Evolutionary conservation across 92 coral and sea anemone species (phyloP), one percentile per base, ranked within the genome.

Genomic region (Paramuricea clavata): DNA sequence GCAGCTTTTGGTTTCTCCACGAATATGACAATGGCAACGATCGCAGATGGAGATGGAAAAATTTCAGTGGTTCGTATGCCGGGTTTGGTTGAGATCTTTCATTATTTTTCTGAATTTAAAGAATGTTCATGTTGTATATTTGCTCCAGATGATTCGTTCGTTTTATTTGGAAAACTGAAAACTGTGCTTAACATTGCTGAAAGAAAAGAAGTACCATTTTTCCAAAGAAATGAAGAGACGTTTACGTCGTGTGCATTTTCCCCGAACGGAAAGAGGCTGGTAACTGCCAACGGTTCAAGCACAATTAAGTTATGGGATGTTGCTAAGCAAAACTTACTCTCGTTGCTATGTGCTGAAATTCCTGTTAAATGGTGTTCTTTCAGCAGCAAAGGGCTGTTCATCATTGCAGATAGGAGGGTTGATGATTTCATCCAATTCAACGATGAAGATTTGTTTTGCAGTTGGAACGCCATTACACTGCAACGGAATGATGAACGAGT

Each of bases 141-240:
- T 65, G 72, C 39, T 28, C 72, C 72, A 26, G 41, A 65, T 6
- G 72, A 65, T 65, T 65, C 72, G n/a, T 65, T 13, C 22, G 39
- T 65, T 28, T 27, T 65, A 19, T 65, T 28, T 65, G 72, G 72
- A 1, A 65, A 65, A 33, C 42, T 65, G 39, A 39, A 65, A 65
- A 65, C 72, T 2, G 72, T 12, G 19, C 72, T 65, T 65, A 13
- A 19, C 42, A 65, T 65, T 32, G 39, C 16, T 30, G n/a, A 65
- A 13, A 28, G 7, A 65, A 65, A 32, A 26, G 36, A 65, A 26
- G 1, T 26, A 5, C 12, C 36, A 2, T 65, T 28, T 65, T 65
- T 65, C 41, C 17, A 28, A 15, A 39, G n/a, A 1, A 28, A 3
- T 28, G 5, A 28, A 7, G 72, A 65, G n/a, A 10, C 16, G n/a